These are phyloP conservation scores for Drepana arcuata DNA, from an alignment of 1,140 invertebrate species.

Conservation along the genomic window DNA sequence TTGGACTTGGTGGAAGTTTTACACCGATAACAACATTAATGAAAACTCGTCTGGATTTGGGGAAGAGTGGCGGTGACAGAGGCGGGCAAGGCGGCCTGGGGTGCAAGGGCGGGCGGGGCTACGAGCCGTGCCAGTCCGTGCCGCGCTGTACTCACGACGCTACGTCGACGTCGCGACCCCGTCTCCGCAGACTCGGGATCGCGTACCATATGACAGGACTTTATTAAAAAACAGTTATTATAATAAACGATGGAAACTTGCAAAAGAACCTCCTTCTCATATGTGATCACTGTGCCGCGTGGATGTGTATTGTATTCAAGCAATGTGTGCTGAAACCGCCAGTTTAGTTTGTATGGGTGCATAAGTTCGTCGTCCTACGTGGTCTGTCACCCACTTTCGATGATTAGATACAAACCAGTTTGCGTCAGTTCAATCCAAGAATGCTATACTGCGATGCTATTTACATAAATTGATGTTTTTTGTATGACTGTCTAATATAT, in stretches of 20 bases:
- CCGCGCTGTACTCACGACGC: conserved; percentile 40
- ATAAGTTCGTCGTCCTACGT: conserved; percentile 31
- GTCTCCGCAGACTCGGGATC: conserved; percentile 17
- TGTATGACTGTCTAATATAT: no score
- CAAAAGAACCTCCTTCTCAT: conserved; percentile 8
- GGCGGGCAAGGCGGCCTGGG: conserved; percentile 29
- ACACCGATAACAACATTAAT: conserved; percentile 67
- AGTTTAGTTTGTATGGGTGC: conserved; percentile 44
- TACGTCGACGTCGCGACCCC: conserved; percentile 17
- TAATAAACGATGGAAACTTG: conserved; percentile 22
- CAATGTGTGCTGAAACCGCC: conserved; percentile 29
- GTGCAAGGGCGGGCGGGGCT: conserved; percentile 42
- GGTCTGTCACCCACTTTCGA: conserved; percentile 44
- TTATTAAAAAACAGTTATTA: no score
- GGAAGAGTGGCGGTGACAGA: conserved; percentile 54
- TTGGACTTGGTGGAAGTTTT: conserved; percentile 60
- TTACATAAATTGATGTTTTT: no score
- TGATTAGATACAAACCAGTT: conserved; percentile 37
- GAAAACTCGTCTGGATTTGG: conserved; percentile 64
- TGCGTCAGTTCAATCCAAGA: conserved; percentile 14
- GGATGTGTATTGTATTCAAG: conserved; percentile 32
- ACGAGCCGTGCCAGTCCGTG: conserved; percentile 42
- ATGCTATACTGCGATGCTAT: conserved; percentile 38
- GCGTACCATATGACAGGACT: conserved; percentile 21
- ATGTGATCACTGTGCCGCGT: conserved; percentile 36